Conservation (phyloP, 2,888 invertebrate genomes). For the Scotopteryx bipunctaria region DNA sequence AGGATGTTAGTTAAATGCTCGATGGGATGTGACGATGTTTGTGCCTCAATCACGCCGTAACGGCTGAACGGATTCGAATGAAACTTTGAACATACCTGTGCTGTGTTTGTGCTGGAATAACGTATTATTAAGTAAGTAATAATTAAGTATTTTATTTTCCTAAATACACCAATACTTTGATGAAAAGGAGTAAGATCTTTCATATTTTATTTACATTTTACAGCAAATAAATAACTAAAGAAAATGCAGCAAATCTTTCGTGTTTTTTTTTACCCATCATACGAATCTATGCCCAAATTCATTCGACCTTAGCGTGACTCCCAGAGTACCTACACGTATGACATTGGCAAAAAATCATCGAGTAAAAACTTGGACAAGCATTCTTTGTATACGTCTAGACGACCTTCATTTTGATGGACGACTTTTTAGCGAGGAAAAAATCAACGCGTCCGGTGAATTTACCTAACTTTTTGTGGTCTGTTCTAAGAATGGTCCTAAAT, state of each 20-base stretch:
- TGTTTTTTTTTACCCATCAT: slow-evolving; percentile 56
- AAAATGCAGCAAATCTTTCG: slow-evolving; percentile 9
- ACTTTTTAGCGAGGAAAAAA: slow-evolving; percentile 72
- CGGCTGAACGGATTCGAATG: no score
- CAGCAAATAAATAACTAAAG: no score
- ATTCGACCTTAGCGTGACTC: slow-evolving; percentile 77
- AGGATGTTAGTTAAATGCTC: no score
- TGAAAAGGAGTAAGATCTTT: no score
- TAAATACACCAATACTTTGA: no score
- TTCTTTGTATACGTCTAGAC: slow-evolving; percentile 79
- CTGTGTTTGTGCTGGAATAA: no score
- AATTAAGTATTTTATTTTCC: no score
- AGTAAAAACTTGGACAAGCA: slow-evolving; percentile 75
- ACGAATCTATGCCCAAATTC: slow-evolving; percentile 64
- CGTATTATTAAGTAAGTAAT: no score
- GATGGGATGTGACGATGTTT: no score
- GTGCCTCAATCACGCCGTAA: no score
- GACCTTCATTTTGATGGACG: slow-evolving; percentile 78
- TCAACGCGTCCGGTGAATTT: slow-evolving; percentile 77
- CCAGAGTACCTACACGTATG: slow-evolving; percentile 67
- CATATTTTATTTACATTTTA: no score
- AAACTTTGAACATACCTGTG: no score
- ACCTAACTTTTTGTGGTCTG: slow-evolving; percentile 75
- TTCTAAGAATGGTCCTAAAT: slow-evolving; percentile 69
- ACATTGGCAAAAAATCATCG: slow-evolving; percentile 74